phyloP scores from a whole-genome alignment of 1,140 invertebrate genomes.

The Parapsyche elsis region DNA sequence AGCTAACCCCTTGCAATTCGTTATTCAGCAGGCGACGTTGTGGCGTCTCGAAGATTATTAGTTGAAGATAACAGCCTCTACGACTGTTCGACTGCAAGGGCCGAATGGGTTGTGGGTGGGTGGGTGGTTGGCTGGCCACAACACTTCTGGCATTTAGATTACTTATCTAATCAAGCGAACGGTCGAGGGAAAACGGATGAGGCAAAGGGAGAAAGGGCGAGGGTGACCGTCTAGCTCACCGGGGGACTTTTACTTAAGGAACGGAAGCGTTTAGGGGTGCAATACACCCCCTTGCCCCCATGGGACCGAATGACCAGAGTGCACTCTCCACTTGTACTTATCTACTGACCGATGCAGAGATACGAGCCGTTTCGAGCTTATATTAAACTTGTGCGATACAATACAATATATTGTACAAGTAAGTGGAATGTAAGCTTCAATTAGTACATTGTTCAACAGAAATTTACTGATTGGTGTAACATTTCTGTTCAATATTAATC shows the following conservation, averaged over 20 bases:
- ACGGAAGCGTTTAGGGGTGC: constrained; percentile 22
- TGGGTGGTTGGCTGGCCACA: constrained; percentile 26
- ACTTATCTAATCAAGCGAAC: constrained; percentile 54
- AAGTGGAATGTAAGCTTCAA: no score
- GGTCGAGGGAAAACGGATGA: constrained; percentile 9
- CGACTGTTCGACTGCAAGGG: background rate
- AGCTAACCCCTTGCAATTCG: background rate
- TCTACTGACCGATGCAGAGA: no score
- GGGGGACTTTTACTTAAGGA: constrained; percentile 36
- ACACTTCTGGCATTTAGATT: constrained; percentile 56
- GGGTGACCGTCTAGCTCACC: constrained; percentile 1
- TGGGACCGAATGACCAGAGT: background rate
- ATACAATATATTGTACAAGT: no score
- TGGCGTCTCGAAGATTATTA: constrained; percentile 52
- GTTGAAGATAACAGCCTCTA: constrained; percentile 17
- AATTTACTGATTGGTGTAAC: no score
- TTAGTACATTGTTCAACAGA: no score
- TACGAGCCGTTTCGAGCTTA: no score
- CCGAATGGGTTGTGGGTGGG: background rate
- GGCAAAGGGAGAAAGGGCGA: constrained; percentile 12
- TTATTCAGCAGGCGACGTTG: constrained; percentile 34
- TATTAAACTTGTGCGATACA: no score
- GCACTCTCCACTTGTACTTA: background rate
- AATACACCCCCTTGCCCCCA: background rate
- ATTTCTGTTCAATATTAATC: no score